Conservation (phyloP, 2,888 invertebrate genomes). For the Schrankia costaestrigalis region DNA sequence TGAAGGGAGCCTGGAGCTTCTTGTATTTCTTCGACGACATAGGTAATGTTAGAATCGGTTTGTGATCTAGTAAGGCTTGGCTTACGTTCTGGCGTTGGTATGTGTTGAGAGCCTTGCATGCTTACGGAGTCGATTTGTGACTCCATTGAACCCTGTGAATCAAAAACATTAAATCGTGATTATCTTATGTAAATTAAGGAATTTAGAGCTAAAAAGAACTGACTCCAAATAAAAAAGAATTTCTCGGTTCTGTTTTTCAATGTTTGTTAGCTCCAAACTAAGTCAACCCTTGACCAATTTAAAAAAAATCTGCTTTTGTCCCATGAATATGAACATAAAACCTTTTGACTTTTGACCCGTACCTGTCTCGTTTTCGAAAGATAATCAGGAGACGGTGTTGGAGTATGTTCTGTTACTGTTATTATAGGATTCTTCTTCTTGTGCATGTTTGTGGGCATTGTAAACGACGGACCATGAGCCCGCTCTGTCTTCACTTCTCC, state of each 20-base stretch:
- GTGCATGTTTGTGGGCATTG: constrained; percentile 72
- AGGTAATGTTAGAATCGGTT: constrained; percentile 95
- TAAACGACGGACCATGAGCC: constrained; percentile 74
- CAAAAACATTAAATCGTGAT: too few relatives aligned
- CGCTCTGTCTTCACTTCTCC: constrained; percentile 85
- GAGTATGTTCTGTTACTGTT: constrained; percentile 97
- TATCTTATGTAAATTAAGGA: too few relatives aligned
- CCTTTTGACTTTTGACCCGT: constrained; percentile 11
- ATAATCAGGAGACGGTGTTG: constrained; percentile 94
- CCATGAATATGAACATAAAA: too few relatives aligned
- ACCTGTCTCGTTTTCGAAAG: constrained; percentile 84
- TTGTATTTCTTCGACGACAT: constrained; percentile 90
- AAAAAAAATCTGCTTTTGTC: too few relatives aligned
- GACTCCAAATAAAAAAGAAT: too few relatives aligned
- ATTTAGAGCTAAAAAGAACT: too few relatives aligned
- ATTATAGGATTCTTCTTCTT: constrained; percentile 96
- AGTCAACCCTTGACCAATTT: too few relatives aligned
- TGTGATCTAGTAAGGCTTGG: constrained; percentile 90
- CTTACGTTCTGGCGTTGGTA: constrained; percentile 83
- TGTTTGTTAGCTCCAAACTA: too few relatives aligned
- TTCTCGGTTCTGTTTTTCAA: too few relatives aligned
- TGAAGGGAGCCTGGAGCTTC: constrained; percentile 93
- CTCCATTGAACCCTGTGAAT: constrained; percentile 87
- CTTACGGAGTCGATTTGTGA: constrained; percentile 90
- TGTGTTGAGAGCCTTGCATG: constrained; percentile 81